Conservation (phyloP, 2,888 invertebrate species). For the Drosophila seclusa region DNA sequence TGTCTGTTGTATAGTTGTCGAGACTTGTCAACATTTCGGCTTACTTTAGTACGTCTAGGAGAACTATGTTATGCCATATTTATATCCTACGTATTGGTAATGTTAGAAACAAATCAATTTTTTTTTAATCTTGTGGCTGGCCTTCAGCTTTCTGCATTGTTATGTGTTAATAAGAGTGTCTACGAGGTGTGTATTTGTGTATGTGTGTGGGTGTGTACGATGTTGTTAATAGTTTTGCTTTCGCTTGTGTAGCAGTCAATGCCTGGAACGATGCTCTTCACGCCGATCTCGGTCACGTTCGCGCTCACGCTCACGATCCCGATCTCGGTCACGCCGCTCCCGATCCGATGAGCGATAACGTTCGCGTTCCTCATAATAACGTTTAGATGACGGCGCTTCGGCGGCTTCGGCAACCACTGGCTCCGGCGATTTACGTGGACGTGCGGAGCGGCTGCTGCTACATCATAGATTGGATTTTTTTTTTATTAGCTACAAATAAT, state of each 20-base stretch:
- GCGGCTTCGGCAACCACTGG: conserved; percentile 85
- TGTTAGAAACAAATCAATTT: conserved; percentile 78
- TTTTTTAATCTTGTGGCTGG: conserved; percentile 63
- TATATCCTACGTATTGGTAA: conserved; percentile 80
- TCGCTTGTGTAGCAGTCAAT: conserved; percentile 84
- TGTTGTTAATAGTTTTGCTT: conserved; percentile 47
- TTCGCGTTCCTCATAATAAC: conserved; percentile 95
- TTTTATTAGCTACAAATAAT: conserved; percentile 20
- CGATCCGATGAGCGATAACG: conserved; percentile 90
- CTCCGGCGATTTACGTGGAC: conserved; percentile 86
- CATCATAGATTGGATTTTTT: conserved; percentile 23
- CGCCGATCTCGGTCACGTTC: conserved; percentile 88
- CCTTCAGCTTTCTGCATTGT: conserved; percentile 52
- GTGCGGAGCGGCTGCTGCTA: conserved; percentile 85
- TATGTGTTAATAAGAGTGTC: conserved; percentile 69
- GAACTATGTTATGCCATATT: conserved; percentile 78
- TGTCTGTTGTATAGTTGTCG: conserved; percentile 29
- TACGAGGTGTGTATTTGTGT: conserved; percentile 50
- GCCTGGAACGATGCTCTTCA: conserved; percentile 90
- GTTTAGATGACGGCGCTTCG: conserved; percentile 84
- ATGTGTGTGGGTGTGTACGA: conserved; percentile 47
- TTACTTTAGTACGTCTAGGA: conserved; percentile 77
- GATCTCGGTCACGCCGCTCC: conserved; percentile 88
- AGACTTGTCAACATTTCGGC: conserved; percentile 68
- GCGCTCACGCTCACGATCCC: conserved; percentile 88